A percentile compares a stretch with the other conserved stretches of the same genome.
Conservation (phyloP, 2,113 vertebrate species). For the Ailuropoda melanoleuca region DNA sequence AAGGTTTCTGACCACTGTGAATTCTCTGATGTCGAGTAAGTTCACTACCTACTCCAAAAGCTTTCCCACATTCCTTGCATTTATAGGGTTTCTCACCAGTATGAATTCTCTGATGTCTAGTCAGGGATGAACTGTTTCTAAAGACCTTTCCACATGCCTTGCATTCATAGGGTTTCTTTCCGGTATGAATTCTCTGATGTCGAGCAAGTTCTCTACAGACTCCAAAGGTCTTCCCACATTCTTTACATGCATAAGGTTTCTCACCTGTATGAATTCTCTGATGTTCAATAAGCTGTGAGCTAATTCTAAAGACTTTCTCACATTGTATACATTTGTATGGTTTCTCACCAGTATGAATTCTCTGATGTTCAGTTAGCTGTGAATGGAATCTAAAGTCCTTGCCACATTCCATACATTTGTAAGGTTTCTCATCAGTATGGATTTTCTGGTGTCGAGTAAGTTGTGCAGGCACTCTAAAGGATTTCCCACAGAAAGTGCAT, state of each 20-base stretch:
- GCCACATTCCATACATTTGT: constrained; percentile 40
- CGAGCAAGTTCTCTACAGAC: constrained; percentile 49
- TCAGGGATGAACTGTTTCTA: constrained; percentile 60
- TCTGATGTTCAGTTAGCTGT: constrained; percentile 53
- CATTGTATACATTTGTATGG: constrained; percentile 53
- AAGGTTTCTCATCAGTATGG: constrained; percentile 55
- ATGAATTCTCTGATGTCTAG: constrained; percentile 61
- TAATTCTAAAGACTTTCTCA: constrained; percentile 66
- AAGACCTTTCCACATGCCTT: constrained; percentile 67
- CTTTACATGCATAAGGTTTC: constrained; percentile 57
- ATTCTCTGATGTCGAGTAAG: constrained; percentile 46
- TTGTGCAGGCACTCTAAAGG: constrained; percentile 33
- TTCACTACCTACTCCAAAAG: constrained; percentile 56
- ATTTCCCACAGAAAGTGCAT: constrained; percentile 42
- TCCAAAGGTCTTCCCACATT: constrained; percentile 62
- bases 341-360: constrained; percentile 67
- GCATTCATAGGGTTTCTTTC: constrained; percentile 62
- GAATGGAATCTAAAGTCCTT: constrained; percentile 56
- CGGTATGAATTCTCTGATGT: constrained; percentile 66
- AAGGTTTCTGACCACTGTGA: constrained; percentile 56
- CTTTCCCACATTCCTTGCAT: constrained; percentile 65
- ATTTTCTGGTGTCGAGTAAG: constrained; percentile 56
- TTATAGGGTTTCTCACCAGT: constrained; percentile 64
- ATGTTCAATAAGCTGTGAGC: constrained; percentile 52
- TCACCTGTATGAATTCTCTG: constrained; percentile 55